Base-by-base conservation (phyloP, 2,888 invertebrate genomes). In the Xiphydria camelus region DNA sequence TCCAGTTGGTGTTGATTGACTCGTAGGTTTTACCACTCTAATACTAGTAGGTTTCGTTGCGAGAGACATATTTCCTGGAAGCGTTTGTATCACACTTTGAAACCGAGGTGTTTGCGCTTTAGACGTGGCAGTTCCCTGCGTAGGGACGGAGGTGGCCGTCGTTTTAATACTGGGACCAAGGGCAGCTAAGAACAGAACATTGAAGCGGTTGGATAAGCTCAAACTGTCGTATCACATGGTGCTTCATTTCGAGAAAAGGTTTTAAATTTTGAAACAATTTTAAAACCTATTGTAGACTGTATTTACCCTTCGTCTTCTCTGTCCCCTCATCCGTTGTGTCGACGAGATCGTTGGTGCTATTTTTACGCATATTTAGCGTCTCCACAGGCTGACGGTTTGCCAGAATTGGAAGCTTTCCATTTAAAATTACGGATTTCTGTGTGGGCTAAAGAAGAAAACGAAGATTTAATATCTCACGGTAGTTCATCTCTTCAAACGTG, bases 311-410 rank as follows among this genome's bases (percentile, higher is more conserved):
- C 39, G 62, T 70, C 42, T 73, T 77, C 48, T 85, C 85, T n/a
- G n/a, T 85, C 61, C 89, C 90, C 62, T 90, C 90, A 50, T 89
- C 89, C 0, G 91, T 91, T 44, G 91, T 77, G 75, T 91, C 91
- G 35, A 87, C 86, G 20, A 85, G 80, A 19, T 56, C 78, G 22
- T 61, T 73, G 4, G 62, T 39, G 19, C 63, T 61, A 25, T 41
- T 36, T 10, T 47, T 49, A 9, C 58, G 38, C 39, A 52, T 37
- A 40, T 50, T 61, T 3, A 39, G 9, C 22, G 42, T 36, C 12
- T 47, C 48, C 1, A 46, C 22, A 22, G n/a, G 20, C 18, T 45
- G 50, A 10, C 47, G 51, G 39, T 49, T 43, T n/a, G 46, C 29
- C 10, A 50, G 39, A 45, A 25, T 51, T 14, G 62, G n/a, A 4